These are phyloP conservation scores for Dicranocentrus wangi DNA, from an alignment of 2,888 invertebrate species.

Conservation along the genomic window DNA sequence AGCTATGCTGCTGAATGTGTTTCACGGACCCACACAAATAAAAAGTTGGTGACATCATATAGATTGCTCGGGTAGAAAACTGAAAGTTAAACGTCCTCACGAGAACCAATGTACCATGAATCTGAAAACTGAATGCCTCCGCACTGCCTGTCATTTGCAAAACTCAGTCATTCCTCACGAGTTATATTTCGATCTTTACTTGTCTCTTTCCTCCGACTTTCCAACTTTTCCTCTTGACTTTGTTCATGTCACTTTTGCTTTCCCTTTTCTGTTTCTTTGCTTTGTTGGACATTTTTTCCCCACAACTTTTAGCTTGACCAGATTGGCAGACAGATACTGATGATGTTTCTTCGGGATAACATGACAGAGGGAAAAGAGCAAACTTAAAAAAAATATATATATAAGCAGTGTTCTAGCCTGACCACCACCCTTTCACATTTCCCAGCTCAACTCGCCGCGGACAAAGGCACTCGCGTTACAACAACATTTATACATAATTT, in stretches of 20 bases:
- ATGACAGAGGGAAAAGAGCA: slow-evolving; percentile 33
- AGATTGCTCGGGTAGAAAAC: slow-evolving; percentile 55
- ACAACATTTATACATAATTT: no score
- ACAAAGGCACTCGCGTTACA: no score
- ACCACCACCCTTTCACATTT: slow-evolving; percentile 17
- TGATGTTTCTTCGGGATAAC: slow-evolving; percentile 45
- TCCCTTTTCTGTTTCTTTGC: slow-evolving; percentile 41
- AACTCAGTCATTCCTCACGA: slow-evolving; percentile 72
- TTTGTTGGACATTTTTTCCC: slow-evolving; percentile 36
- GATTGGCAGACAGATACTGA: slow-evolving; percentile 54
- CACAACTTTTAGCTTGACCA: slow-evolving; percentile 44
- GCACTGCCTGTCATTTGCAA: slow-evolving; percentile 73
- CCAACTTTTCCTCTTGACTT: slow-evolving; percentile 59
- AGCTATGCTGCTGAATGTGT: background rate
- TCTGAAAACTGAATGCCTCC: slow-evolving; percentile 71
- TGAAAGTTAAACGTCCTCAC: slow-evolving; percentile 58
- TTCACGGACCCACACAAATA: slow-evolving; percentile 46
- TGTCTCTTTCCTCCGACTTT: slow-evolving; percentile 62
- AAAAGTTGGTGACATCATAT: slow-evolving; percentile 63
- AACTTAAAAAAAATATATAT: no score
- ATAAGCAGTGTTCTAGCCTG: no score
- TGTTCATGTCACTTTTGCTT: slow-evolving; percentile 56
- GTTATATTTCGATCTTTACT: slow-evolving; percentile 71
- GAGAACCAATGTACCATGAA: slow-evolving; percentile 72
- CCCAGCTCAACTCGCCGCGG: background rate